Evolutionary conservation across 2,797 vertebrate genomes (phyloP).

Genomic region (Sebastes dallii): DNA sequence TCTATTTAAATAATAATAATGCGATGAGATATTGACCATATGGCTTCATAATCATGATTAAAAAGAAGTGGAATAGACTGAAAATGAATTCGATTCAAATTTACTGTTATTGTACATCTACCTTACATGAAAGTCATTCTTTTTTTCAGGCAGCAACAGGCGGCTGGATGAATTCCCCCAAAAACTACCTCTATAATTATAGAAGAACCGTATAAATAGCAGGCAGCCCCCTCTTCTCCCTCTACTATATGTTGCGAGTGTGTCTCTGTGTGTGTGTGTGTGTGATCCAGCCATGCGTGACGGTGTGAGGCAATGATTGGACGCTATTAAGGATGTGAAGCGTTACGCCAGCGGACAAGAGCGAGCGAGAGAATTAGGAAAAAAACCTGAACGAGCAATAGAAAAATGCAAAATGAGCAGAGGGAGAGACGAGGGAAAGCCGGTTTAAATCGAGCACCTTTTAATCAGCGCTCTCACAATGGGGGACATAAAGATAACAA

Average conservation of each 20-base stretch:
- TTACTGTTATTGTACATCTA: neutral
- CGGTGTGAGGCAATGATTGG: constrained; percentile 39
- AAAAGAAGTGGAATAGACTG: neutral
- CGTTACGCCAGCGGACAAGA: constrained; percentile 22
- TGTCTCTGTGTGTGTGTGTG: constrained; percentile 4
- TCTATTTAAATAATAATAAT: neutral
- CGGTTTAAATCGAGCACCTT: constrained; percentile 71
- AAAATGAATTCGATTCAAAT: neutral
- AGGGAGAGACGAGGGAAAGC: constrained; percentile 17
- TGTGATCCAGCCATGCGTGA: constrained; percentile 18
- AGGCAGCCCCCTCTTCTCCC: neutral
- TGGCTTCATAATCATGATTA: neutral
- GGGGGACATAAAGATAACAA: constrained; percentile 64
- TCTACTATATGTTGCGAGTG: neutral
- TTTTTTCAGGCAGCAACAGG: constrained; percentile 22
- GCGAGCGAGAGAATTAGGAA: neutral
- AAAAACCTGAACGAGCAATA: neutral
- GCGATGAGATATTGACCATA: neutral
- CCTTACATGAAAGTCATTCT: neutral
- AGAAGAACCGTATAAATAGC: constrained; percentile 13
- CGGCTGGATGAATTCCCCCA: constrained; percentile 18
- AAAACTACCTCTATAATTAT: constrained; percentile 38
- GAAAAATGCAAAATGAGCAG: constrained; percentile 35
- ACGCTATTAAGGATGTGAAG: constrained; percentile 55
- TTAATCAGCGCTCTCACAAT: constrained; percentile 61